phyloP scores from a whole-genome alignment of 2,797 vertebrate species.

The Channa striata region DNA sequence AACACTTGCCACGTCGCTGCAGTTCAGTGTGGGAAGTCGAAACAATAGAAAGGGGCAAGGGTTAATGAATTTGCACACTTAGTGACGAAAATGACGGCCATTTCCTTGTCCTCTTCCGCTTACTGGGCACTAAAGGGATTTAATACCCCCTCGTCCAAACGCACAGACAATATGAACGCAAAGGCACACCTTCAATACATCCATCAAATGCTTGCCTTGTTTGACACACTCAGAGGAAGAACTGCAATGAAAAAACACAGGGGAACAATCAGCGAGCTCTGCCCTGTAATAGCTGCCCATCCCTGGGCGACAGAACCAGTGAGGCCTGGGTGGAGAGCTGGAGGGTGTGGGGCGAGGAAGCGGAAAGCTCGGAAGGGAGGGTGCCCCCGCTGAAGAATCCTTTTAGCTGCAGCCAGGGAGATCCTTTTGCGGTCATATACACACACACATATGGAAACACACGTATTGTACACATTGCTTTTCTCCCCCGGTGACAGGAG shows the following conservation, averaged over 20 bases:
- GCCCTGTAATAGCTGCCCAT: constrained; percentile 68
- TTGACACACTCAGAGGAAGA: constrained; percentile 53
- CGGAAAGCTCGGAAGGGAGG: constrained; percentile 68
- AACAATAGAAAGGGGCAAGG: constrained; percentile 52
- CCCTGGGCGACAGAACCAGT: constrained; percentile 45
- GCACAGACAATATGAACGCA: neutral
- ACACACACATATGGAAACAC: constrained; percentile 41
- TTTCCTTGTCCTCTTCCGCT: constrained; percentile 43
- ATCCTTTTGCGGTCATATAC: constrained; percentile 45
- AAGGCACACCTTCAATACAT: constrained; percentile 11
- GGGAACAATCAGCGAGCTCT: constrained; percentile 66
- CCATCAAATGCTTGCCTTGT: constrained; percentile 22
- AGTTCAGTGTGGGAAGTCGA: constrained; percentile 15
- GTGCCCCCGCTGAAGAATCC: constrained; percentile 48
- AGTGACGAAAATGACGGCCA: constrained; percentile 8
- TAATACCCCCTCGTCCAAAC: constrained; percentile 20
- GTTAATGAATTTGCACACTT: constrained; percentile 31
- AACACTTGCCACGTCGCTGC: neutral
- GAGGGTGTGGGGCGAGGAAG: constrained; percentile 62
- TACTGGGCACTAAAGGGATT: constrained; percentile 16
- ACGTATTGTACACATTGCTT: constrained; percentile 27
- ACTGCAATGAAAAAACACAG: constrained; percentile 38
- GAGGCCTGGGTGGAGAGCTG: constrained; percentile 66
- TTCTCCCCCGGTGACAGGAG: constrained; percentile 53
- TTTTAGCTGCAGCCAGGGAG: constrained; percentile 53